Evolutionary conservation across 2,113 vertebrate species (phyloP).

Genomic region (Aspidoscelis tigris): DNA sequence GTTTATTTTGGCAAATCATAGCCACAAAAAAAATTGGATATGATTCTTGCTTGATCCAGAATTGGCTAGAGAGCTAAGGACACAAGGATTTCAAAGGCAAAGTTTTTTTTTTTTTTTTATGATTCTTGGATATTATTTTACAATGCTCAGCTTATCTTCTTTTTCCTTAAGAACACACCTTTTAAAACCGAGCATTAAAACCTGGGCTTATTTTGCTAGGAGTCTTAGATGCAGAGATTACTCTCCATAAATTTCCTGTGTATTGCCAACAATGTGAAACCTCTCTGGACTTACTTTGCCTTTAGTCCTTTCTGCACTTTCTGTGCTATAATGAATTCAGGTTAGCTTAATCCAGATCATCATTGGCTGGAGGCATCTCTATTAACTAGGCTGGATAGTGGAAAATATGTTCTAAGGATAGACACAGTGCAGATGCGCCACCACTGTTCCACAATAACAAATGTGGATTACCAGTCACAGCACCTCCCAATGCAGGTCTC

Average conservation of each 20-base stretch:
- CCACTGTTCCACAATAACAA: too few relatives aligned
- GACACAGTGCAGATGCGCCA: too few relatives aligned
- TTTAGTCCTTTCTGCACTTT: too few relatives aligned
- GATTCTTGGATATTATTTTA: conserved; percentile 3
- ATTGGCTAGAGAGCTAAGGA: not conserved
- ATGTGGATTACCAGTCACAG: too few relatives aligned
- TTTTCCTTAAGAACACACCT: not conserved
- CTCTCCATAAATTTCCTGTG: not conserved
- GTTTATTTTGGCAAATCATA: conserved; percentile 45
- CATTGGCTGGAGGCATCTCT: too few relatives aligned
- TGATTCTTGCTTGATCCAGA: conserved; percentile 37
- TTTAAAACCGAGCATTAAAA: not conserved
- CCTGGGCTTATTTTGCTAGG: not conserved
- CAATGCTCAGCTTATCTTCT: not conserved
- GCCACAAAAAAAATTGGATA: conserved; percentile 26
- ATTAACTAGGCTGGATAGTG: too few relatives aligned
- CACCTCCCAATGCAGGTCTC: too few relatives aligned
- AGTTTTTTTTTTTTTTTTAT: conserved; percentile 12
- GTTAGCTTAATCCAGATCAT: too few relatives aligned
- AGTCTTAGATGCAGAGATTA: conserved; percentile 4
- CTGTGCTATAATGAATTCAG: too few relatives aligned
- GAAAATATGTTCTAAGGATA: too few relatives aligned
- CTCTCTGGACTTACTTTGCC: too few relatives aligned
- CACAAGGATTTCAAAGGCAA: not conserved
- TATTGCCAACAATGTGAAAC: too few relatives aligned